Conservation (phyloP, 2,797 vertebrate species). For the Alca torda region DNA sequence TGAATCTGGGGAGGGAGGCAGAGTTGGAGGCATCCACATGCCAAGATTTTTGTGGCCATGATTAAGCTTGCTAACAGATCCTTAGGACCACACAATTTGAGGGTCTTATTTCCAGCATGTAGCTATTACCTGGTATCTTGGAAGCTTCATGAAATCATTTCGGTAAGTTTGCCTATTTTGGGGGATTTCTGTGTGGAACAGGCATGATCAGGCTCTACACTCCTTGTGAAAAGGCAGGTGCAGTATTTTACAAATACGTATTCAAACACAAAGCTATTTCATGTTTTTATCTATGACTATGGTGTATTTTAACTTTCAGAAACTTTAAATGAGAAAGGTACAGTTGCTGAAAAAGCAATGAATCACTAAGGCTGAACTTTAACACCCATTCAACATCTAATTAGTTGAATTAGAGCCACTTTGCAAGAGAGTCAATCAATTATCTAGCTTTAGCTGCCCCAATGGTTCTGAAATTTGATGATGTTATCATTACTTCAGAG, state of each 20-base stretch:
- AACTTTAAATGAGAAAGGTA: conserved; percentile 72
- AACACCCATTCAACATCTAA: conserved; percentile 76
- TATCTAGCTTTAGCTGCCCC: conserved; percentile 72
- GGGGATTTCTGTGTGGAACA: background rate
- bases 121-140: background rate
- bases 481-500: conserved; percentile 77
- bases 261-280: conserved; percentile 15
- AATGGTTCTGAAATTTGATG: conserved; percentile 77
- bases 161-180: background rate
- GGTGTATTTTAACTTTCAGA: conserved; percentile 60
- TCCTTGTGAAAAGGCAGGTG: background rate
- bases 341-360: conserved; percentile 67
- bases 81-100: background rate
- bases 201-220: background rate
- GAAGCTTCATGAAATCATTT: background rate
- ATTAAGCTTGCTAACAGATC: background rate
- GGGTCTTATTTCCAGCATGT: background rate
- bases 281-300: conserved; percentile 11
- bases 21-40: rapidly evolving
- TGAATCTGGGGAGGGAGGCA: background rate
- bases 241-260: conserved; percentile 32
- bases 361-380: conserved; percentile 75
- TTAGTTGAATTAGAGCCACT: conserved; percentile 77
- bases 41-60: background rate
- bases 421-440: conserved; percentile 77